phyloP scores from a whole-genome alignment of 2,797 vertebrate genomes.

The Acrossocheilus wenchowensis region DNA sequence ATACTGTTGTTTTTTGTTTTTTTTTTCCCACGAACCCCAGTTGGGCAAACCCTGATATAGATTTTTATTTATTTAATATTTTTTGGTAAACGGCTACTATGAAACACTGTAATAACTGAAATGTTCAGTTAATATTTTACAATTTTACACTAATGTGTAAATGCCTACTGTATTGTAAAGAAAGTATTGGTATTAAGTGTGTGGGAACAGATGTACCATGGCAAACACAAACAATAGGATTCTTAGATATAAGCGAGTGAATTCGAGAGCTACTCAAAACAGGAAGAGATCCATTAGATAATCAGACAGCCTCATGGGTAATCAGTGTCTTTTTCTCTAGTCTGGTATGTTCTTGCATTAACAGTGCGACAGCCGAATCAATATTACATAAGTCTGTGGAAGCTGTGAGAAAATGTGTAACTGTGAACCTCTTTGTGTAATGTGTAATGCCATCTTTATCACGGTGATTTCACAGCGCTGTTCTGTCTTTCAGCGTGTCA shows the following conservation, averaged over 20 bases:
- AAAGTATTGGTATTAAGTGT: background rate
- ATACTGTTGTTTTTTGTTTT: too few species aligned
- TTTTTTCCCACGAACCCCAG: too few species aligned
- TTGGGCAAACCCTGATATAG: background rate
- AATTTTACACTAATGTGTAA: background rate
- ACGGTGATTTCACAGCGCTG: conserved; percentile 5
- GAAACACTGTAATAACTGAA: background rate
- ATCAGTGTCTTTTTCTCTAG: background rate
- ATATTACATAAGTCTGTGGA: background rate
- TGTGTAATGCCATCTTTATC: background rate
- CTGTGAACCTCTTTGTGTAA: background rate
- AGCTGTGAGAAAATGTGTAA: background rate
- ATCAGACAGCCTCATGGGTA: conserved; percentile 30
- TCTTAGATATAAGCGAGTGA: background rate
- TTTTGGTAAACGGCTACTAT: background rate
- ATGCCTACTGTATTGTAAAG: background rate
- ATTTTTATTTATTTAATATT: too few species aligned
- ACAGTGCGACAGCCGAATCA: background rate
- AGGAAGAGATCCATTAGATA: conserved; percentile 28
- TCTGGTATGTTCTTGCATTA: background rate
- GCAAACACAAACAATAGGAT: background rate
- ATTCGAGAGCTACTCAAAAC: conserved; percentile 1
- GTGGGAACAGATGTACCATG: background rate
- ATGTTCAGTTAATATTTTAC: background rate
- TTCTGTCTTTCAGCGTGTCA: background rate